Conservation (phyloP, 2,113 vertebrate species). For the Paracanthobrama guichenoti region DNA sequence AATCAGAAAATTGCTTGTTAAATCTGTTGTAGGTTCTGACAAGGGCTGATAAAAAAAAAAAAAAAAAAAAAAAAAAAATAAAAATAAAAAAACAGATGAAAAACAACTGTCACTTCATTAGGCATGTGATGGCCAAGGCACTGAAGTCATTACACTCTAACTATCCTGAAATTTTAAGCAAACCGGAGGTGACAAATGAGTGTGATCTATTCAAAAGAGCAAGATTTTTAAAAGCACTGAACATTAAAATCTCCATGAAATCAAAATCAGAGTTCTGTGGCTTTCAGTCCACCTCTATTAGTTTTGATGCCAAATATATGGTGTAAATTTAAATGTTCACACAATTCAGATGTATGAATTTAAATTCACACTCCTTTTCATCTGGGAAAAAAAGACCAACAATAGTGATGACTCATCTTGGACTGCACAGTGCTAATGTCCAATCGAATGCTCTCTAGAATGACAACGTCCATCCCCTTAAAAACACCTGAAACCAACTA, state of each 20-base stretch:
- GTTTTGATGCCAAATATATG: not conserved
- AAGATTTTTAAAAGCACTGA: conserved; percentile 14
- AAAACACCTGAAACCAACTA: not conserved
- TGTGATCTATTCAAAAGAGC: conserved; percentile 2
- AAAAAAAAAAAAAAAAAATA: conserved; percentile 44
- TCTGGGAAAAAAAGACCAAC: not conserved
- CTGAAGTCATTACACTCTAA: conserved; percentile 41
- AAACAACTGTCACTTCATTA: conserved; percentile 65
- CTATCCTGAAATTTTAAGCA: conserved; percentile 29
- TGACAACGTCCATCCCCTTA: not conserved
- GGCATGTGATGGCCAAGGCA: conserved; percentile 47
- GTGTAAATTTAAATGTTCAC: not conserved
- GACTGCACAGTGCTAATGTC: not conserved
- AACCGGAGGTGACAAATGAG: conserved; percentile 40
- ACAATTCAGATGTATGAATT: not conserved
- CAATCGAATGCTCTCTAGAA: not conserved
- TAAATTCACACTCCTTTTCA: not conserved
- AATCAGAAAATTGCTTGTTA: conserved; percentile 71
- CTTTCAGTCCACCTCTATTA: not conserved
- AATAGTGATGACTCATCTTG: not conserved
- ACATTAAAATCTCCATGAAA: not conserved
- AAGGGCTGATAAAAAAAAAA: conserved; percentile 49
- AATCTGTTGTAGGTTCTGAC: conserved; percentile 61
- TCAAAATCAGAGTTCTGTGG: not conserved
- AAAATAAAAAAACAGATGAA: conserved; percentile 53